phyloP scores from a whole-genome alignment of 2,888 invertebrate species.

The Rhodophaea formosa region DNA sequence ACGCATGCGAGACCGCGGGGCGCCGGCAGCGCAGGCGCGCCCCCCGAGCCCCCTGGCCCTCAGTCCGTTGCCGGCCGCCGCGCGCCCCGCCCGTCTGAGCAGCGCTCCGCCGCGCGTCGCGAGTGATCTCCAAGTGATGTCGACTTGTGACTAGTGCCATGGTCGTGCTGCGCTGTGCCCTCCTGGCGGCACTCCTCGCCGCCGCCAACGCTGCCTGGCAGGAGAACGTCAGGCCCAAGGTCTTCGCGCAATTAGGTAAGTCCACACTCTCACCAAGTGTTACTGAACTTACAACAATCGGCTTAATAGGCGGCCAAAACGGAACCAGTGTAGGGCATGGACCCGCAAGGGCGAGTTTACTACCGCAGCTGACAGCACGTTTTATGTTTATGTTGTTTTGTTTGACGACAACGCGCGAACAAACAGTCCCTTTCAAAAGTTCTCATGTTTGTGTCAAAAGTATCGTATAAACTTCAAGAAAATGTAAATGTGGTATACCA shows the following conservation, averaged over 20 bases:
- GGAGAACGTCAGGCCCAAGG: constrained; percentile 95
- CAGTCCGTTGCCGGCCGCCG: constrained; percentile 80
- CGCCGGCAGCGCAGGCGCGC: constrained; percentile 71
- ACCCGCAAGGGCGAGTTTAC: constrained; percentile 42
- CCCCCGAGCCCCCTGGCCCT: constrained; percentile 65
- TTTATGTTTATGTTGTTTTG: constrained; percentile 71
- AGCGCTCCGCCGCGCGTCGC: constrained; percentile 50
- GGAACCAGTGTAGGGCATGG: constrained; percentile 39
- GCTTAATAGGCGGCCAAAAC: constrained; percentile 51
- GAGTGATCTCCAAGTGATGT: constrained; percentile 75
- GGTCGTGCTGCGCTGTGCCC: constrained; percentile 75
- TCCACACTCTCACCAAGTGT: constrained; percentile 52
- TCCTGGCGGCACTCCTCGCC: constrained; percentile 79
- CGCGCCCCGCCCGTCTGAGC: constrained; percentile 63
- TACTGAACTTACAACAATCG: constrained; percentile 62
- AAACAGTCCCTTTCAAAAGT: constrained; percentile 63
- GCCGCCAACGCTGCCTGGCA: constrained; percentile 88
- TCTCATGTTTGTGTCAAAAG: constrained; percentile 60
- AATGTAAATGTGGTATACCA: constrained; percentile 27
- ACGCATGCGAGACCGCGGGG: constrained; percentile 80
- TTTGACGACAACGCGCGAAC: constrained; percentile 68
- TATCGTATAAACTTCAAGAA: constrained; percentile 40
- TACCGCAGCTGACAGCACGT: constrained; percentile 36
- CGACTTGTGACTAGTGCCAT: constrained; percentile 79
- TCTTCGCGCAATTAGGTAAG: constrained; percentile 96